Evolutionary conservation across 2,888 invertebrate species (phyloP).

Genomic region (Herminia tarsipennalis): DNA sequence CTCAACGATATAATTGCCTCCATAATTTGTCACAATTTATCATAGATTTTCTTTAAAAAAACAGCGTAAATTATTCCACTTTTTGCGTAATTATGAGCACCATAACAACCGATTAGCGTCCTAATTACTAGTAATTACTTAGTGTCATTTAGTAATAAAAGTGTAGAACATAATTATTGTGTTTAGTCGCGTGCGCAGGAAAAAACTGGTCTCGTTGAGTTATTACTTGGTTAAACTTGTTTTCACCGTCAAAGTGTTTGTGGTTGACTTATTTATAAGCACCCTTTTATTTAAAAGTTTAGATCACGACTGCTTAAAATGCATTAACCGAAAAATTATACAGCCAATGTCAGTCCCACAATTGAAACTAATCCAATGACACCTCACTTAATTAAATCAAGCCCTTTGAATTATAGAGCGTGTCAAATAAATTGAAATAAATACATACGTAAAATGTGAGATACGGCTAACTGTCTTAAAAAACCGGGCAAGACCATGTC

Average conservation of each 20-base stretch:
- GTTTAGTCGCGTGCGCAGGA: slow-evolving; percentile 37
- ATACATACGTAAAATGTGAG: too few relatives aligned
- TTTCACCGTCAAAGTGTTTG: slow-evolving; percentile 26
- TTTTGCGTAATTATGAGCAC: slow-evolving; percentile 26
- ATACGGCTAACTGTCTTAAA: too few relatives aligned
- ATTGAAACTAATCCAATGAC: too few relatives aligned
- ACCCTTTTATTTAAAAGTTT: not conserved
- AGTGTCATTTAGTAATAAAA: slow-evolving; percentile 44
- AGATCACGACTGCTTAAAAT: too few relatives aligned
- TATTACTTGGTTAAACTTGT: slow-evolving; percentile 12
- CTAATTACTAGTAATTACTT: slow-evolving; percentile 43
- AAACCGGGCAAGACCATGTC: too few relatives aligned
- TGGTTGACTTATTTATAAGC: slow-evolving; percentile 28
- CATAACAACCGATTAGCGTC: slow-evolving; percentile 30
- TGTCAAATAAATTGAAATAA: too few relatives aligned
- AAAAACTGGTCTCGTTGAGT: not conserved
- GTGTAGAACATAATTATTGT: slow-evolving; percentile 33
- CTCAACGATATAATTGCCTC: slow-evolving; percentile 11
- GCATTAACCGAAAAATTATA: too few relatives aligned
- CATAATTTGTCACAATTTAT: slow-evolving; percentile 46
- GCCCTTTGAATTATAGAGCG: too few relatives aligned
- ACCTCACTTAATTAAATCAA: too few relatives aligned
- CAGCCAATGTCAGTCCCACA: too few relatives aligned
- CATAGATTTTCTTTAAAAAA: slow-evolving; percentile 28
- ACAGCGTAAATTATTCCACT: slow-evolving; percentile 21